Percentiles rank a stretch among this genome's conserved stretches.
Conservation (phyloP, 1,140 invertebrate genomes). For the Idris sp. region DNA sequence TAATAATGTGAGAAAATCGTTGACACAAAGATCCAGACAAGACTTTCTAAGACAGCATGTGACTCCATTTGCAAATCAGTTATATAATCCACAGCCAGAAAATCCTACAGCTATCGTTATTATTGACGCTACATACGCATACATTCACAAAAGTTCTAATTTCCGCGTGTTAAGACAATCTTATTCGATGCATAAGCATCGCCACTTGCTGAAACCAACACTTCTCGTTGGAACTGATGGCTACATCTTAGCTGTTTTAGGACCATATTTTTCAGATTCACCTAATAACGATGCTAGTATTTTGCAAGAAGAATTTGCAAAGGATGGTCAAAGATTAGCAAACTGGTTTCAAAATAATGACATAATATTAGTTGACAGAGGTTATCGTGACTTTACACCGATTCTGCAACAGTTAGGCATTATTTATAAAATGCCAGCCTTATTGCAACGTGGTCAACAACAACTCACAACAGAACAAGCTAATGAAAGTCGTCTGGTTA, state of each 20-base stretch:
- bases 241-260: constrained; percentile 25
- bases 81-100: constrained; percentile 19
- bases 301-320: constrained; percentile 13
- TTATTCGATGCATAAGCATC: constrained; percentile 12
- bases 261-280: constrained; percentile 29
- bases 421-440: constrained; percentile 28
- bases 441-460: constrained; percentile 6
- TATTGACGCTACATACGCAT: constrained; percentile 24
- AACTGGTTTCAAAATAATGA: constrained; percentile 33
- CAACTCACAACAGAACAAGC: constrained; percentile 31
- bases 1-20: too few species aligned
- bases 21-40: too few species aligned
- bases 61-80: constrained; percentile 9
- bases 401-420: constrained; percentile 21
- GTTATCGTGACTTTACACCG: constrained; percentile 25
- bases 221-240: constrained; percentile 25
- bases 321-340: not conserved
- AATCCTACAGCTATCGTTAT: constrained; percentile 11
- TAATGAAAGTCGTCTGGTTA: not conserved
- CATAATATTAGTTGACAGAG: constrained; percentile 30
- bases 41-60: constrained; percentile 25
- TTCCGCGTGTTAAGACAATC: constrained; percentile 22
- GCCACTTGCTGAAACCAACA: constrained; percentile 37
- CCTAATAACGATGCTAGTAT: constrained; percentile 28
- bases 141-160: constrained; percentile 27